Conservation (phyloP, 2,113 vertebrate genomes). For the Orthonyx spaldingii region DNA sequence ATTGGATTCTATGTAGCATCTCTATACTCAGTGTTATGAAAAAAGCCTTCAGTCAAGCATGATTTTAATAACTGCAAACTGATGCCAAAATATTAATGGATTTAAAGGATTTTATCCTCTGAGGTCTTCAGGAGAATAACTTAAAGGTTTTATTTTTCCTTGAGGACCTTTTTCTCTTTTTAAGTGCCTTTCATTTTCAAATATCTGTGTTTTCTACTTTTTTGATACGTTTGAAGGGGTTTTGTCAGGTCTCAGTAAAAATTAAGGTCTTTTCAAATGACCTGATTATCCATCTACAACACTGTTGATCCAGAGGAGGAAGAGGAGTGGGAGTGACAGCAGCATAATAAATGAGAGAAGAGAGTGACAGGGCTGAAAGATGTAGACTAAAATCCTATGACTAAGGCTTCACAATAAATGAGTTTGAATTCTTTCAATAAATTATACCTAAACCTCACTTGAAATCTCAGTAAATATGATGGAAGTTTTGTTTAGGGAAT, state of each 20-base stretch:
- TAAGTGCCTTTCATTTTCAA: background rate
- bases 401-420: background rate
- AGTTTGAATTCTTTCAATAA: background rate
- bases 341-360: background rate
- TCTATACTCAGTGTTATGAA: background rate
- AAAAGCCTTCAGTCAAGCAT: background rate
- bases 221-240: background rate
- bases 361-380: background rate
- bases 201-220: background rate
- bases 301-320: background rate
- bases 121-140: background rate
- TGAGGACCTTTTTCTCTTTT: background rate
- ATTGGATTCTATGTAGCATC: background rate
- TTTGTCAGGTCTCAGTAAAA: background rate
- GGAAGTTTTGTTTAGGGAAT: background rate
- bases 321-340: background rate
- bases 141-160: background rate
- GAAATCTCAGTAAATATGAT: background rate
- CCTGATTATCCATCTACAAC: background rate
- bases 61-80: conserved; percentile 8
- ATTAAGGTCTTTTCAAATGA: background rate
- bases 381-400: background rate
- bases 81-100: conserved; percentile 19
- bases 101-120: conserved; percentile 9
- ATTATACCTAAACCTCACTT: background rate